Conservation (phyloP, 2,113 vertebrate species). For the Rhea pennata region DNA sequence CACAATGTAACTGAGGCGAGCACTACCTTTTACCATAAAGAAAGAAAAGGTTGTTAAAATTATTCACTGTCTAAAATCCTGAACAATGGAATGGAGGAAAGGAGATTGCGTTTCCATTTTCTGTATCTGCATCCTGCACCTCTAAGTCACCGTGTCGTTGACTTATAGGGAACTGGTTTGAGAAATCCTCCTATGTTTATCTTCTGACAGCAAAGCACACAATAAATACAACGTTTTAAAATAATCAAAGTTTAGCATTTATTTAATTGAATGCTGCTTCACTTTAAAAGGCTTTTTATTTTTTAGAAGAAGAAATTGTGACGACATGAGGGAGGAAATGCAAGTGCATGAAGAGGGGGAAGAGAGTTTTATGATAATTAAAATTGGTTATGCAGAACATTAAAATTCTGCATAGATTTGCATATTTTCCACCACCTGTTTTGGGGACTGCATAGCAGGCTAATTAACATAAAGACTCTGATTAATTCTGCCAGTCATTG, state of each 20-base stretch:
- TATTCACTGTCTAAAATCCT: slow-evolving; percentile 55
- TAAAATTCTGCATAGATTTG: slow-evolving; percentile 99
- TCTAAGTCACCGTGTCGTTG: not conserved
- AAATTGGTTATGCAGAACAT: slow-evolving; percentile 91
- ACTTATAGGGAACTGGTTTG: not conserved
- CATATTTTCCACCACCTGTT: slow-evolving; percentile 99
- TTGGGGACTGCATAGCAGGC: slow-evolving; percentile 91
- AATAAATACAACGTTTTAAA: not conserved
- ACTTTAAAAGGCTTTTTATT: not conserved
- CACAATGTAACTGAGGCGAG: not conserved
- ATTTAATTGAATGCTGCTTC: not conserved
- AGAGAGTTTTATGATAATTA: slow-evolving; percentile 92
- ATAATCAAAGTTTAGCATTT: not conserved
- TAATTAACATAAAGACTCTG: slow-evolving; percentile 98
- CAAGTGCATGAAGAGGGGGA: slow-evolving; percentile 70
- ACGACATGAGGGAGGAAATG: slow-evolving; percentile 63
- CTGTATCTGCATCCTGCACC: not conserved
- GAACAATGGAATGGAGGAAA: not conserved
- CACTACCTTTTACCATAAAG: not conserved
- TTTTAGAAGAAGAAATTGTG: slow-evolving; percentile 54
- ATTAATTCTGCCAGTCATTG: slow-evolving; percentile 97
- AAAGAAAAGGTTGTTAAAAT: slow-evolving; percentile 37
- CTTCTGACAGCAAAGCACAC: not conserved
- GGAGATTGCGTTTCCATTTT: slow-evolving; percentile 15
- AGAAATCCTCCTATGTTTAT: slow-evolving; percentile 18